Base-by-base conservation (phyloP, 2,888 invertebrate species). In the Eupithecia subfuscata region DNA sequence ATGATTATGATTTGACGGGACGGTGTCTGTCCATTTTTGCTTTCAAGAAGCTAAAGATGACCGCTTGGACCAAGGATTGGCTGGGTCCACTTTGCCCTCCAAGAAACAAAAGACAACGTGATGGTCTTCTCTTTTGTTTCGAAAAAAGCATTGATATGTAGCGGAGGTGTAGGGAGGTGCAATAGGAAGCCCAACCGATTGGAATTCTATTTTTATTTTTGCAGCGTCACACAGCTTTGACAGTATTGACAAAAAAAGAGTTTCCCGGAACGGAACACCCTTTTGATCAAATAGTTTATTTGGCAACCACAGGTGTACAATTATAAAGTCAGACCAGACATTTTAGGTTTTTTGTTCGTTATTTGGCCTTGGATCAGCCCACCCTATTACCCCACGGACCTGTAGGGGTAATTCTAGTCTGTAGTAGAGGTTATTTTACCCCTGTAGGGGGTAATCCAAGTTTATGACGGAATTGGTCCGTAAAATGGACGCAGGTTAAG, bases 401-500 rank as follows among this genome's bases (percentile, higher is more conserved):
- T 73, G 70, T 70, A 73, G 40, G 37, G 70, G 70, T 68, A 52
- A 73, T 74, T 67, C 16, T 63, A 63, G 56, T 56, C n/a, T 56
- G 22, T 56, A 56, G 11, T n/a, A 52, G n/a, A 7, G 52, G n/a
- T 9, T 52, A 56, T 56, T 22, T 1, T 30, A 63, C 30, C 63
- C 16, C 48, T 63, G 63, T 63, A 63, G 63, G 18, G 16, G 64
- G 43, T 71, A n/a, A 71, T 70, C 70, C 71, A 80, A 81, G 78
- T 82, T 82, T 79, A 81, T 82, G 78, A 75, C 73, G 75, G 71
- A 77, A 74, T 82, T 82, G 77, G 78, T 69, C 73, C 69, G 75
- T 72, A 72, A 73, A 78, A 75, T 76, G 71, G 73, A 73, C 45
- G 63, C 71, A 78, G 80, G 78, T 81, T 78, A 79, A 78, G 78